Evolutionary conservation across 1,140 invertebrate species (phyloP).

Genomic region (Ostrea edulis): DNA sequence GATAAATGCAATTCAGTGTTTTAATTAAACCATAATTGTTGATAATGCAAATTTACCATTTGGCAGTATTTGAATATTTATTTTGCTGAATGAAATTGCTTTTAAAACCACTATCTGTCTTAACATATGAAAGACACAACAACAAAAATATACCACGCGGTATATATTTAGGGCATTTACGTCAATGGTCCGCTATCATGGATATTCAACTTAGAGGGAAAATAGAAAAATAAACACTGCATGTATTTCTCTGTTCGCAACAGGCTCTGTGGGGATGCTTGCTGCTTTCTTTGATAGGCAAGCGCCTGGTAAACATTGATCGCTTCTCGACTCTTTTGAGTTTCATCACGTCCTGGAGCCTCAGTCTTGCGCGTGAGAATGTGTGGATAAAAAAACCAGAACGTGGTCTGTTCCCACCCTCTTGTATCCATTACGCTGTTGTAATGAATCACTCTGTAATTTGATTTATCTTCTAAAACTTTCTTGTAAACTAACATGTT

Average conservation of each 20-base stretch:
- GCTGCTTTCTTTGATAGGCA: not conserved
- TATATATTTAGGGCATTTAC: not conserved
- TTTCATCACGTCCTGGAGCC: not conserved
- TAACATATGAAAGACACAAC: no score
- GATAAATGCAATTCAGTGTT: no score
- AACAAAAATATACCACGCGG: no score
- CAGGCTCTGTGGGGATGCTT: not conserved
- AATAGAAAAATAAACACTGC: not conserved
- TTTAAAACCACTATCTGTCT: not conserved
- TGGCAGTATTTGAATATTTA: no score
- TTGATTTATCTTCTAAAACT: no score
- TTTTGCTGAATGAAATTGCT: not conserved
- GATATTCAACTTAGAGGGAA: not conserved
- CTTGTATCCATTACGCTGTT: not conserved
- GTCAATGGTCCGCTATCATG: not conserved
- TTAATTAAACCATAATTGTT: no score
- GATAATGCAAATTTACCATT: not conserved
- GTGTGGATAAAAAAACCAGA: not conserved
- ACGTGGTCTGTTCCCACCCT: not conserved
- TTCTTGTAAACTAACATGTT: no score
- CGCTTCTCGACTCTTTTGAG: not conserved
- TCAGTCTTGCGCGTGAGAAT: not conserved
- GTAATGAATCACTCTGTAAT: not conserved
- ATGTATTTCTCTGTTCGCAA: not conserved
- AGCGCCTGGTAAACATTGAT: conserved; percentile 6